A percentile compares a stretch with the other conserved stretches of the same genome.
These are phyloP conservation scores for Buphagus erythrorhynchus DNA, from an alignment of 2,797 vertebrate genomes.

Conservation along the genomic window DNA sequence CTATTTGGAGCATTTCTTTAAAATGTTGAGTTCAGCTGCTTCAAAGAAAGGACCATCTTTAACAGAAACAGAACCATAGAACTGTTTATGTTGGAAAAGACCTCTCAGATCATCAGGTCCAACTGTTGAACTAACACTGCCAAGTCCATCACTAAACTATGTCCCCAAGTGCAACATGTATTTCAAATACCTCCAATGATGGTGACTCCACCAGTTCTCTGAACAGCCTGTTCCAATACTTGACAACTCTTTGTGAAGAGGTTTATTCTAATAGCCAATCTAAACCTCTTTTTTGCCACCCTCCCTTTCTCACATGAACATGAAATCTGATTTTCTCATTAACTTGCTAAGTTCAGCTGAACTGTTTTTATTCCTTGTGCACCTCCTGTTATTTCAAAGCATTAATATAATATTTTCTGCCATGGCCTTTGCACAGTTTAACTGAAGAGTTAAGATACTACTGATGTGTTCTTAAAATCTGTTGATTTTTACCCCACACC, in stretches of 20 bases:
- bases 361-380: background rate
- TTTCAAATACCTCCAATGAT: background rate
- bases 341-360: background rate
- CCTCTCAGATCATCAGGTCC: background rate
- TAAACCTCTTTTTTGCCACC: background rate
- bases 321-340: background rate
- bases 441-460: background rate
- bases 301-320: background rate
- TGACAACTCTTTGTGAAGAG: background rate
- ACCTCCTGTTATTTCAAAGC: background rate
- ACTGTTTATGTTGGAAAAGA: background rate
- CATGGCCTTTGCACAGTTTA: background rate
- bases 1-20: background rate
- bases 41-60: background rate
- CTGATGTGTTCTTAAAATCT: background rate
- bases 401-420: background rate
- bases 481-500: background rate
- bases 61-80: background rate
- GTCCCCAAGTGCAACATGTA: background rate
- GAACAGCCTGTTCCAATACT: background rate
- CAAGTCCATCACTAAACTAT: background rate
- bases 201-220: background rate
- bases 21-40: background rate
- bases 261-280: background rate
- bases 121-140: background rate